Conservation (phyloP, 1,140 invertebrate species). For the Cardiocondyla obscurior region DNA sequence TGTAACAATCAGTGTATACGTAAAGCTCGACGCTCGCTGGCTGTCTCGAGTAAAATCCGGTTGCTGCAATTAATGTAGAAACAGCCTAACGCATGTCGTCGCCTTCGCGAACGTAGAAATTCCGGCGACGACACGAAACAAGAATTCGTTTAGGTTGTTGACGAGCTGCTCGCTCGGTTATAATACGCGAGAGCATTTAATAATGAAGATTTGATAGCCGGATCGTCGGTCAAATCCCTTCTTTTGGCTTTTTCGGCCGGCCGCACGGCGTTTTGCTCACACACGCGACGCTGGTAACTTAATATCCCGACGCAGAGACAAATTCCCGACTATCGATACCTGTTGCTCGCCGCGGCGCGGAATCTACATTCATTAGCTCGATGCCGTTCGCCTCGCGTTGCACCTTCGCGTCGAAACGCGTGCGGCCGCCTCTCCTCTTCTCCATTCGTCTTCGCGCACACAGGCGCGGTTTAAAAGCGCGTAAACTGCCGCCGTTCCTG, state of each 20-base stretch:
- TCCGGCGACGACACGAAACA: conserved; percentile 43
- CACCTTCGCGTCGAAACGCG: conserved; percentile 57
- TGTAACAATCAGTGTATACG: too few species aligned
- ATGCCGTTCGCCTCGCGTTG: conserved; percentile 47
- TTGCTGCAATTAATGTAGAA: too few species aligned
- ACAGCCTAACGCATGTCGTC: too few species aligned
- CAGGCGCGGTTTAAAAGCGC: conserved; percentile 60
- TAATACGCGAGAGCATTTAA: conserved; percentile 64
- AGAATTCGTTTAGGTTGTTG: conserved; percentile 48
- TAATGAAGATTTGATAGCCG: conserved; percentile 68
- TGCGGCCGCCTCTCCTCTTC: conserved; percentile 31
- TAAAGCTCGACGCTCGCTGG: too few species aligned
- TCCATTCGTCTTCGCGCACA: conserved; percentile 46
- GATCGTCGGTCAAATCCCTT: conserved; percentile 12
- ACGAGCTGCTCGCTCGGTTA: conserved; percentile 11
- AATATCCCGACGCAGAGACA: conserved; percentile 60
- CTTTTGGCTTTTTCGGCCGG: background rate
- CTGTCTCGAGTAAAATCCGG: too few species aligned
- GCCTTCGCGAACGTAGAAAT: conserved; percentile 43
- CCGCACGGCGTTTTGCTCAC: background rate
- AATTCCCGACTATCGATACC: conserved; percentile 67
- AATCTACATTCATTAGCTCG: conserved; percentile 71
- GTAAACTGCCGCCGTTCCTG: conserved; percentile 65
- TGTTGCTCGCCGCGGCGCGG: conserved; percentile 60
- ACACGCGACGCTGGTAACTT: conserved; percentile 63